Percentiles rank a stretch among this genome's conserved stretches.
Conservation (phyloP, 2,113 vertebrate species). For the Hymenochirus boettgeri region DNA sequence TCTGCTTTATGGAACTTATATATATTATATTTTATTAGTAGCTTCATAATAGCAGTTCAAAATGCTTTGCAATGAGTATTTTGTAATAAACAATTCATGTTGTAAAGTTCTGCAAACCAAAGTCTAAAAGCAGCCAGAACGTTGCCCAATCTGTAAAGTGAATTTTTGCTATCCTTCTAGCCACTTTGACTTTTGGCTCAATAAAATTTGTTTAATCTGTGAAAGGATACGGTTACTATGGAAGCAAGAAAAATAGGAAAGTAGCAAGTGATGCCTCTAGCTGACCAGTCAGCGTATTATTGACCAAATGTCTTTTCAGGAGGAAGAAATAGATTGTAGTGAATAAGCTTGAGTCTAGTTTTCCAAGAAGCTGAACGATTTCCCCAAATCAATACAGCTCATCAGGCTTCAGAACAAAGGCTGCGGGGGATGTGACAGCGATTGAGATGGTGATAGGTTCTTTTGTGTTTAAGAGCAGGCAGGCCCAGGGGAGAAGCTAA, state of each 20-base stretch:
- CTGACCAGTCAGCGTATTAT: constrained; percentile 66
- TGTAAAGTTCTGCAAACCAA: not conserved
- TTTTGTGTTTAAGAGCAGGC: constrained; percentile 61
- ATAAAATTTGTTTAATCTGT: constrained; percentile 46
- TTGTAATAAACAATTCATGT: too few relatives aligned
- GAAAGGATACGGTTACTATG: constrained; percentile 50
- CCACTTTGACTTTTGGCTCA: constrained; percentile 38
- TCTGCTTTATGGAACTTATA: too few relatives aligned
- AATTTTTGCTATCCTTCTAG: constrained; percentile 21
- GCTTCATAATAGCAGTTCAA: too few relatives aligned
- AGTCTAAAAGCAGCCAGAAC: not conserved
- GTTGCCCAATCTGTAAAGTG: constrained; percentile 1
- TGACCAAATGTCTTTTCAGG: constrained; percentile 69
- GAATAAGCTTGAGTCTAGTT: constrained; percentile 71
- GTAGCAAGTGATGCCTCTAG: constrained; percentile 58
- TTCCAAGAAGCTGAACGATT: constrained; percentile 74
- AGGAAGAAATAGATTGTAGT: constrained; percentile 68
- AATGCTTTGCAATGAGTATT: too few relatives aligned
- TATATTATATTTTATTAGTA: too few relatives aligned
- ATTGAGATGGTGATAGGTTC: constrained; percentile 59
- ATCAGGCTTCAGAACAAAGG: constrained; percentile 72
- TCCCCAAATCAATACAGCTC: constrained; percentile 72
- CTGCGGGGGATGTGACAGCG: constrained; percentile 55
- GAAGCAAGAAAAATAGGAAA: constrained; percentile 55
- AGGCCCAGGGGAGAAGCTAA: constrained; percentile 48